Evolutionary conservation across 2,113 vertebrate genomes (phyloP).

Genomic region (Cyrtonyx montezumae): DNA sequence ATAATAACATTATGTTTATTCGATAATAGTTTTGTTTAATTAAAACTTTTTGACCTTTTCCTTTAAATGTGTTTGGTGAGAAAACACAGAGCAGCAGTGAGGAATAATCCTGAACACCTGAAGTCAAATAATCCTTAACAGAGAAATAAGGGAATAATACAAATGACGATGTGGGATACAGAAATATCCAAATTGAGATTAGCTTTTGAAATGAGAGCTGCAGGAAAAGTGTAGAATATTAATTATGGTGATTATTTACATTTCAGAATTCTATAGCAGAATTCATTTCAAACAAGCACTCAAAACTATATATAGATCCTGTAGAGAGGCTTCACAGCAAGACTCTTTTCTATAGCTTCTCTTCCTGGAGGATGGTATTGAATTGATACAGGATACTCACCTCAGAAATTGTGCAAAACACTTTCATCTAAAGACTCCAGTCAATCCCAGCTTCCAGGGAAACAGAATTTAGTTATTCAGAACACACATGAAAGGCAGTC

Average conservation of each 20-base stretch:
- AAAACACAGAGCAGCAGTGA: not conserved
- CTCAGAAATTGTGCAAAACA: not conserved
- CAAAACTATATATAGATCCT: not conserved
- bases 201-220: constrained; percentile 26
- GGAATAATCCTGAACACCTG: not conserved
- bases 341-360: not conserved
- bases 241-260: constrained; percentile 44
- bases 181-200: constrained; percentile 1
- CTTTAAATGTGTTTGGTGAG: not conserved
- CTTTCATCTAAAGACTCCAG: constrained; percentile 14
- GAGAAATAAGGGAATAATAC: not conserved
- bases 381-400: not conserved
- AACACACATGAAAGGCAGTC: not conserved
- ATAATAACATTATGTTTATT: not conserved
- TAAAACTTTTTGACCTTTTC: not conserved
- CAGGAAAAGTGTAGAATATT: not conserved
- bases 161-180: not conserved
- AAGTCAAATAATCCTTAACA: not conserved
- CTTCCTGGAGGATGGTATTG: not conserved
- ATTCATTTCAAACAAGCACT: constrained; percentile 11
- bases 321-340: not conserved
- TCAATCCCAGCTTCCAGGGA: not conserved
- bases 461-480: not conserved
- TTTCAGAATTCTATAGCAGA: constrained; percentile 10
- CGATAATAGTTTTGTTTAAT: not conserved